phyloP scores from a whole-genome alignment of 2,113 vertebrate genomes.

The Mesoclemmys tuberculata region DNA sequence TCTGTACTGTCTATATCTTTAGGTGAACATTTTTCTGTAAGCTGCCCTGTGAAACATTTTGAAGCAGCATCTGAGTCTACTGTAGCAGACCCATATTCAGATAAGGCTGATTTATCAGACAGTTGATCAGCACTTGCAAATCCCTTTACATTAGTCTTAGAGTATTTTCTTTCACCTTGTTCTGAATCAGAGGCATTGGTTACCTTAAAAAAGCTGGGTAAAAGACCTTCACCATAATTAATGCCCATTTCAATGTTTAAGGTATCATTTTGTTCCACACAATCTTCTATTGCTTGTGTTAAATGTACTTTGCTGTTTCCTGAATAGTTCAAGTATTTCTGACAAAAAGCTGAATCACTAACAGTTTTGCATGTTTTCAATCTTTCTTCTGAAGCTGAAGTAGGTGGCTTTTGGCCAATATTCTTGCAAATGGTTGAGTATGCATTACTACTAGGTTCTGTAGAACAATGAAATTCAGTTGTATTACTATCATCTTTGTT shows the following conservation, averaged over 20 bases:
- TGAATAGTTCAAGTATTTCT: neutral
- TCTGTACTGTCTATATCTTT: conserved; percentile 78
- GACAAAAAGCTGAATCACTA: conserved; percentile 23
- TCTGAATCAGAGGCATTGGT: conserved; percentile 23
- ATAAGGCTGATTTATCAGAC: conserved; percentile 39
- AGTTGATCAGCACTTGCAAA: conserved; percentile 55
- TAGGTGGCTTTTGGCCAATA: neutral
- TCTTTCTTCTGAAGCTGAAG: conserved; percentile 39
- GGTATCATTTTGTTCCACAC: conserved; percentile 18
- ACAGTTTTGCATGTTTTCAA: conserved; percentile 15
- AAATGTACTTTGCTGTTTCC: neutral
- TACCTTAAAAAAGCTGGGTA: conserved; percentile 37
- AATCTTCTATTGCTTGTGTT: conserved; percentile 25
- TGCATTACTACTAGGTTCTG: conserved; percentile 41
- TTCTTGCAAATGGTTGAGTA: conserved; percentile 33
- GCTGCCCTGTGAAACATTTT: conserved; percentile 70
- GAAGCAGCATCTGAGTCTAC: conserved; percentile 64
- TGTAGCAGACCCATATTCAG: conserved; percentile 42
- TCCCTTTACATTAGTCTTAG: conserved; percentile 26
- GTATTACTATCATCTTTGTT: neutral
- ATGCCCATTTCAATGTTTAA: conserved; percentile 16
- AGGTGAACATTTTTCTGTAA: conserved; percentile 76
- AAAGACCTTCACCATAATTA: conserved; percentile 24
- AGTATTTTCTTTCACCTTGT: conserved; percentile 36
- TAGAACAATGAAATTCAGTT: conserved; percentile 47